Percentiles rank a stretch among this genome's conserved stretches.
These are phyloP conservation scores for Leptopilina clavipes DNA, from an alignment of 1,140 invertebrate species.

Conservation along the genomic window DNA sequence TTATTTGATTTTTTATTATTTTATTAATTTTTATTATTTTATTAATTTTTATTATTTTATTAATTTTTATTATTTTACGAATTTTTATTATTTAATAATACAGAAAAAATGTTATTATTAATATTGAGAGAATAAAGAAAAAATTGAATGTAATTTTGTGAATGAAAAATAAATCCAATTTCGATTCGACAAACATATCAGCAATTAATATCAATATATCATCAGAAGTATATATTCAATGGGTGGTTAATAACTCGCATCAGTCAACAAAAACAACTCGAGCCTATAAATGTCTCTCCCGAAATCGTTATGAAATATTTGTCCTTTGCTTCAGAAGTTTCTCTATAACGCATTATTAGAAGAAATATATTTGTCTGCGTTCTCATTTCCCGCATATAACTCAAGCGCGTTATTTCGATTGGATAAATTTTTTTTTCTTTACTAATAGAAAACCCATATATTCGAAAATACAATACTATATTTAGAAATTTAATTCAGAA, in stretches of 20 bases:
- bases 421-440: neutral
- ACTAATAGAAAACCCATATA: too few relatives aligned
- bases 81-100: too few relatives aligned
- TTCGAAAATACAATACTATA: too few relatives aligned
- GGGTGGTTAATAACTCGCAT: neutral
- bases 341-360: constrained; percentile 40
- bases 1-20: too few relatives aligned
- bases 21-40: too few relatives aligned
- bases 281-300: constrained; percentile 9
- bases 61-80: too few relatives aligned
- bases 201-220: neutral
- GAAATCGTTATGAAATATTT: constrained; percentile 47
- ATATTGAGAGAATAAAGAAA: too few relatives aligned
- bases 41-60: too few relatives aligned
- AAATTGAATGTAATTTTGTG: too few relatives aligned
- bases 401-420: neutral
- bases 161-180: too few relatives aligned
- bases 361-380: constrained; percentile 55
- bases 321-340: constrained; percentile 45
- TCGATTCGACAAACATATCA: neutral
- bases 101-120: too few relatives aligned
- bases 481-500: too few relatives aligned
- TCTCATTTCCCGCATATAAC: constrained; percentile 41
- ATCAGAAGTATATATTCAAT: neutral
- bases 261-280: constrained; percentile 23